These are phyloP conservation scores for Ploceus nigricollis DNA, from an alignment of 2,113 vertebrate species.

Conservation along the genomic window DNA sequence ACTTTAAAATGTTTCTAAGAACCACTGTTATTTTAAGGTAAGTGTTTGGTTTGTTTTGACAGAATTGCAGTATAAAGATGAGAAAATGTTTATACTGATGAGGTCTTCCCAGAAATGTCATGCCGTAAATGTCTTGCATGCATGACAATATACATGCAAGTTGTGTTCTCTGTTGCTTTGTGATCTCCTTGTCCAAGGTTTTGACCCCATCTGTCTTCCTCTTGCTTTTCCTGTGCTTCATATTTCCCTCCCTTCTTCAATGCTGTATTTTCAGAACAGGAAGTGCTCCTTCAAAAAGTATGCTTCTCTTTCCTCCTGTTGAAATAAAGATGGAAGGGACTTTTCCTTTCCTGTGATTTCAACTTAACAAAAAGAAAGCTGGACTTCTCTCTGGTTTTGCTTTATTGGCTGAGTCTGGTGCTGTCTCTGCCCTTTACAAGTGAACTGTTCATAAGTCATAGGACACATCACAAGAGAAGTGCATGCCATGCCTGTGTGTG, in stretches of 20 bases:
- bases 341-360: background rate
- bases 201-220: background rate
- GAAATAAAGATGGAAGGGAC: conserved; percentile 6
- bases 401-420: conserved; percentile 6
- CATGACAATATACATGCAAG: background rate
- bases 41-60: background rate
- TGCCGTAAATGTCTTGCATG: background rate
- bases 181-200: background rate
- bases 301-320: background rate
- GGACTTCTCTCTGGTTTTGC: background rate
- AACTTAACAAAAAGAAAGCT: background rate
- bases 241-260: background rate
- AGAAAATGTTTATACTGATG: background rate
- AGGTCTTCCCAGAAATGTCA: background rate
- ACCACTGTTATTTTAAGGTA: background rate
- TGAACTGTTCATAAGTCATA: background rate
- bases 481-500: background rate
- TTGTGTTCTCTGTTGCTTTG: background rate
- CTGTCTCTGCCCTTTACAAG: background rate
- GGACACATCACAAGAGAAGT: background rate
- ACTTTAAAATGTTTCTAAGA: background rate
- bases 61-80: background rate
- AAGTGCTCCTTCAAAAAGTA: background rate
- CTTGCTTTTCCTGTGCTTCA: background rate
- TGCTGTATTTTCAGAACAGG: background rate